Percentiles rank a stretch among this genome's conserved stretches.
These are phyloP conservation scores for Drosophila picticornis DNA, from an alignment of 2,888 invertebrate genomes.

Conservation along the genomic window DNA sequence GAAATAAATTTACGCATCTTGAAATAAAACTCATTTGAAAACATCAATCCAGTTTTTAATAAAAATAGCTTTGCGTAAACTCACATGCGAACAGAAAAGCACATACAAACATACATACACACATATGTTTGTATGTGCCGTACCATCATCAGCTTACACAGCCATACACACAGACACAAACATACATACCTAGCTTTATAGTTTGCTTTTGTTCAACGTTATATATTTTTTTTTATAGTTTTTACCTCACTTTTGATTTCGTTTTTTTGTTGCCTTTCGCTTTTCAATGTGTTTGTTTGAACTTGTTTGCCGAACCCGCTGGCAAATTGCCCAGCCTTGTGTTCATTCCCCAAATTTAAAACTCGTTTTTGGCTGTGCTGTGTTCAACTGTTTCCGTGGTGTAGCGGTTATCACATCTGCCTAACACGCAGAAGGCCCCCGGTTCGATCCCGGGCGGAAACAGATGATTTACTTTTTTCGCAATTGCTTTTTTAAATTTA, in stretches of 20 bases:
- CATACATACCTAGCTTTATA: constrained; percentile 2
- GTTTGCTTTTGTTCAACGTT: constrained; percentile 12
- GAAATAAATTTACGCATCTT: background rate
- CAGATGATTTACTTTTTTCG: constrained; percentile 23
- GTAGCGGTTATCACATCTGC: constrained; percentile 86
- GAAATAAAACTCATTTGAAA: background rate
- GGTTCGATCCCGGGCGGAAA: constrained; percentile 85
- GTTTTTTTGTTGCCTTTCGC: constrained; percentile 28
- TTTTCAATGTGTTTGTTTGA: constrained; percentile 37
- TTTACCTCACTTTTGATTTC: constrained; percentile 11
- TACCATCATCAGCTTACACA: background rate
- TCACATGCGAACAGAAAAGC: background rate
- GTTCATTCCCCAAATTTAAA: constrained; percentile 5
- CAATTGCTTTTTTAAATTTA: background rate
- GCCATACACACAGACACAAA: background rate
- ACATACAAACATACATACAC: background rate
- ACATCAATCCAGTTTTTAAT: constrained; percentile 19
- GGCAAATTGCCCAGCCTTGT: constrained; percentile 4
- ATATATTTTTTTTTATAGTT: background rate
- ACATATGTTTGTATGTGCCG: background rate
- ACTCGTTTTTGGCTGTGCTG: fast-evolving
- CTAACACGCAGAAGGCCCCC: constrained; percentile 86
- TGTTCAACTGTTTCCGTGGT: constrained; percentile 83
- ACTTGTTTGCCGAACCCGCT: constrained; percentile 36
- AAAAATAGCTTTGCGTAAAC: constrained; percentile 1